Evolutionary conservation across 2,888 invertebrate genomes (phyloP).

Genomic region (Tinea pellionella): DNA sequence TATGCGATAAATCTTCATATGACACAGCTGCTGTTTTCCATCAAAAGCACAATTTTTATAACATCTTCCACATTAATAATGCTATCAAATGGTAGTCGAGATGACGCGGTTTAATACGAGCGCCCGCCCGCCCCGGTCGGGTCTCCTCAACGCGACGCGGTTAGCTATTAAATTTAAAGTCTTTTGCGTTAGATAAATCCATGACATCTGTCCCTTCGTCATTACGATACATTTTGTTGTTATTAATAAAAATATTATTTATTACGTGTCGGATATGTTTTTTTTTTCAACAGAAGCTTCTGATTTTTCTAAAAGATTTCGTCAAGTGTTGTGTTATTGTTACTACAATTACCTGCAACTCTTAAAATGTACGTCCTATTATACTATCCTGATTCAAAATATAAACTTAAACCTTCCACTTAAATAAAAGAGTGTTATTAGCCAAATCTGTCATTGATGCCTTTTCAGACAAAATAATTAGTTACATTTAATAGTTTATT

Average conservation of each 20-base stretch:
- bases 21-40: conserved; percentile 1
- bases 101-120: not conserved
- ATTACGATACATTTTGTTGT: conserved; percentile 68
- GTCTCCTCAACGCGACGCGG: too few relatives aligned
- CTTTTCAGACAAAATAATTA: not conserved
- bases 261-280: conserved; percentile 16
- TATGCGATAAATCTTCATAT: not conserved
- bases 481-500: not conserved
- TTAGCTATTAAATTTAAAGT: conserved; percentile 64
- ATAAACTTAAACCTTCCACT: too few relatives aligned
- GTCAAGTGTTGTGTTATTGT: too few relatives aligned
- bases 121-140: not conserved
- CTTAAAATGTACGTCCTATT: too few relatives aligned
- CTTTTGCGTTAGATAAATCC: conserved; percentile 67
- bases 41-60: not conserved
- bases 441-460: too few relatives aligned
- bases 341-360: too few relatives aligned
- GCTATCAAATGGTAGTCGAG: not conserved
- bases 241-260: conserved; percentile 67
- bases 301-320: too few relatives aligned
- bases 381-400: too few relatives aligned
- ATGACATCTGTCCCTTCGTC: conserved; percentile 60
- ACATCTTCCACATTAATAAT: not conserved
- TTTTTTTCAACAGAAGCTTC: too few relatives aligned
- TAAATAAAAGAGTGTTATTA: too few relatives aligned